These are phyloP conservation scores for Sebastes diaconus DNA, from an alignment of 2,797 vertebrate genomes.

Conservation along the genomic window DNA sequence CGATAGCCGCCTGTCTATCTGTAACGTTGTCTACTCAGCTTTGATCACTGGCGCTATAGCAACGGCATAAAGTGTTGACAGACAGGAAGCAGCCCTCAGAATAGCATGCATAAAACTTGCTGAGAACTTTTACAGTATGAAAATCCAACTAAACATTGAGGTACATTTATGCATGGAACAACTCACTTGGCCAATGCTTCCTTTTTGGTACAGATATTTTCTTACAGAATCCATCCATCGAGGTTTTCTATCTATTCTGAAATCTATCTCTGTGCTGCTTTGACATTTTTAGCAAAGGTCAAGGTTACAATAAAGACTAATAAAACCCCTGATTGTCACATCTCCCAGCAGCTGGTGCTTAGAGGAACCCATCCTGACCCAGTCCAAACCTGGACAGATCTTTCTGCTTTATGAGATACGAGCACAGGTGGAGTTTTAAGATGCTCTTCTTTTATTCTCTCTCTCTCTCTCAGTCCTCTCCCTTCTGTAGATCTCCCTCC, in stretches of 20 bases:
- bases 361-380: background rate
- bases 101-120: constrained; percentile 5
- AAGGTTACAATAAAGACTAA: background rate
- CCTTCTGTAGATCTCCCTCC: constrained; percentile 1
- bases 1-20: background rate
- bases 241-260: background rate
- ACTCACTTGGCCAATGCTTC: background rate
- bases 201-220: background rate
- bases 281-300: background rate
- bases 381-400: background rate
- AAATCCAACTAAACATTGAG: background rate
- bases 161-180: background rate
- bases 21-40: constrained; percentile 3
- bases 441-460: constrained; percentile 10
- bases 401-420: constrained; percentile 34
- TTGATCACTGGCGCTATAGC: background rate
- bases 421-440: constrained; percentile 27
- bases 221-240: background rate
- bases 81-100: constrained; percentile 24
- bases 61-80: constrained; percentile 10
- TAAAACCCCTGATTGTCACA: constrained; percentile 3
- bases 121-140: background rate
- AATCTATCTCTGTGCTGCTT: background rate
- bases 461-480: background rate
- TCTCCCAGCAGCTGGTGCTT: background rate